Evolutionary conservation across 2,113 vertebrate genomes (phyloP).

Genomic region (human (Homo sapiens)): GRCh38 chr11:25222501-25223000

Average conservation of each 20-base stretch:
- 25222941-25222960: background rate
- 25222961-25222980: background rate
- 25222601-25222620: background rate
- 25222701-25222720: background rate
- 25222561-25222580: background rate
- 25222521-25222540: background rate
- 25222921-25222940: background rate
- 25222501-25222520: background rate
- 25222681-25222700: background rate
- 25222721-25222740: background rate
- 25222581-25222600: background rate
- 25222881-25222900: background rate
- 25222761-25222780: background rate
- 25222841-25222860: background rate
- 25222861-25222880: background rate
- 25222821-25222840: background rate
- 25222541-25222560: background rate
- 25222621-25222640: background rate
- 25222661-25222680: background rate
- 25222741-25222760: background rate
- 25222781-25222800: background rate
- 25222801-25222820: background rate
- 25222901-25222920: background rate
- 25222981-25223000: background rate
- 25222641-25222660: background rate